Evolutionary conservation across 2,888 invertebrate species (phyloP), one percentile per base, ranked within the genome.

Genomic region (Heteromurus nitidus): DNA sequence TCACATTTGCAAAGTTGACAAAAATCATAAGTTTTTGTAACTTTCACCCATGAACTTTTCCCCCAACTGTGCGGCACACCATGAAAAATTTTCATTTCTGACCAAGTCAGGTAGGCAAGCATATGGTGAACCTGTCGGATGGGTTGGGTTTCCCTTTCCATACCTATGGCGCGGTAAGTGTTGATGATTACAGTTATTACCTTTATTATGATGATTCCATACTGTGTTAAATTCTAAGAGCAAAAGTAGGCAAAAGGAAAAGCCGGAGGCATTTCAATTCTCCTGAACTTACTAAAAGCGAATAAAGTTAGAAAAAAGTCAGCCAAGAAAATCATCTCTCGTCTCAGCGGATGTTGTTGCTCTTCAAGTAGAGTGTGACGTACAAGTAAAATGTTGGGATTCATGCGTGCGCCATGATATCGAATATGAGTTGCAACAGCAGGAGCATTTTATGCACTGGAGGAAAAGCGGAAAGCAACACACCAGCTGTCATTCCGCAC

Each of bases 401-500:
- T 26, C 55, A 55, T 55, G 26, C 55, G 13, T 20, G 16, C 50
- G 16, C 50, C 20, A 20, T n/a, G n/a, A n/a, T 50, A 50, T 58
- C 16, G 9, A 24, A 26, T 65, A 24, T 20, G 42, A 7, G 30
- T 28, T 64, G 64, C 28, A 74, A 50, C 73, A 74, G 73, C 73
- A 64, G 73, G 73, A 64, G 24, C 11, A 30, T 64, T 31, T 42
- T 44, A 22, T 36, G 44, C 42, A 7, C 18, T 3, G 18, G 60
- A 11, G 18, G 53, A 9, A 18, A 18, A n/a, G n/a, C 16, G 13
- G 73, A 58, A 31, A 76, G 60, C 58, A 77, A 28, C 65, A 31
- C 24, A 36, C 58, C 77, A 77, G 77, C 77, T 77, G 77, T 77
- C 77, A 77, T 77, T 77, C 77, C 69, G 30, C 69, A 36, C 77